Evolutionary conservation across 1,140 invertebrate genomes (phyloP), one percentile per base, ranked within the genome.

Genomic region (Muscidifurax raptorellus): DNA sequence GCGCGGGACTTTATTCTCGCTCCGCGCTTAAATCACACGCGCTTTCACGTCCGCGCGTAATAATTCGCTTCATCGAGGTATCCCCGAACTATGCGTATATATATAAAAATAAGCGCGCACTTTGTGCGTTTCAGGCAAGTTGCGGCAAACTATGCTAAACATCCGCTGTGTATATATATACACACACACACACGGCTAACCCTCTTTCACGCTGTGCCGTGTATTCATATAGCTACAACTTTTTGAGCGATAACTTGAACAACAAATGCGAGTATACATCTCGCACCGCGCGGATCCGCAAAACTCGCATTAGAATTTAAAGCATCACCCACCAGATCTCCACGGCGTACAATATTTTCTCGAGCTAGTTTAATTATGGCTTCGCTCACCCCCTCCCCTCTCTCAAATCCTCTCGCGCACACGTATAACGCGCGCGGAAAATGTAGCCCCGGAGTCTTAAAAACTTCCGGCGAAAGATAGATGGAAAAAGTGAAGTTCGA

Each of bases 291-390:
- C 22, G 27, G 27, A 12, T 27, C 15, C 7, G 13, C 10, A 67
- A 7, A 36, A 22, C 13, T 13, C 27, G 40, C 47, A 59, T 66
- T 75, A 64, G 4, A 75, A 75, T 74, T 64, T 66, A 59, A 27
- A 59, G 75, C 47, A n/a, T n/a, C n/a, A n/a, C n/a, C n/a, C n/a
- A n/a, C n/a, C n/a, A n/a, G n/a, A n/a, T n/a, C n/a, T 30, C n/a
- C 22, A 30, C 22, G 28, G 72, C 40, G 15, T 22, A 9, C 13
- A 30, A 27, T 12, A n/a, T n/a, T 69, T 40, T 9, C 36, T 40
- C 72, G 2, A n/a, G 59, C 18, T 15, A 71, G 52, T 72, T 83
- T 83, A 83, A 83, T 83, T 83, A 83, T 67, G 74, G 72, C 52
- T 27, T 69, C 2, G 18, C 4, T 2, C 52, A 2, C 13, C 12